phyloP scores from a whole-genome alignment of 2,888 invertebrate species.

The Monopis laevigella region DNA sequence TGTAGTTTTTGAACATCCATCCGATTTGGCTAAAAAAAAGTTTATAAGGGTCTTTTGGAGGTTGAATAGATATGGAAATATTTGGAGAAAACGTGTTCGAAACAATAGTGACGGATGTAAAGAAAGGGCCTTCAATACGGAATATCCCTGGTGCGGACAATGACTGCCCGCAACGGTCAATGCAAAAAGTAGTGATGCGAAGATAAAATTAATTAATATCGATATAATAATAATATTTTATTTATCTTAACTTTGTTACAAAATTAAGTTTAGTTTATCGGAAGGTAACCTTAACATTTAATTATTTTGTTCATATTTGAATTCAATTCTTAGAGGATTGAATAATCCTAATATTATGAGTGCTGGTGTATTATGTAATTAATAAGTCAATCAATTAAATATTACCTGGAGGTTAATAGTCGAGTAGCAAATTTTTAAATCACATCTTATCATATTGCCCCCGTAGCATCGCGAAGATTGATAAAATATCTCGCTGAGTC shows the following conservation, averaged over 20 bases:
- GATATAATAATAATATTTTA: constrained; percentile 6
- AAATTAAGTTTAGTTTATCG: background rate
- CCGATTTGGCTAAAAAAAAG: constrained; percentile 14
- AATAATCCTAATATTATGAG: too few species aligned
- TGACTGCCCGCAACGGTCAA: constrained; percentile 5
- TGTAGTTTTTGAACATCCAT: background rate
- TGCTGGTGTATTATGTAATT: too few species aligned
- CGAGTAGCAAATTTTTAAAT: too few species aligned
- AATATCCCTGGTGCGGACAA: constrained; percentile 21
- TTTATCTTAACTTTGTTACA: background rate
- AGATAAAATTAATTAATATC: constrained; percentile 7
- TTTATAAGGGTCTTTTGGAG: constrained; percentile 27
- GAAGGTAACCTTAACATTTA: background rate
- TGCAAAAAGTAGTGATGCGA: constrained; percentile 5
- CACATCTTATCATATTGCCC: too few species aligned
- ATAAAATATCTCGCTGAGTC: too few species aligned
- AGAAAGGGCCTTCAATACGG: constrained; percentile 26
- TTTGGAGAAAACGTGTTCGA: constrained; percentile 33
- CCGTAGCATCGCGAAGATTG: too few species aligned
- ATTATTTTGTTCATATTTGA: too few species aligned
- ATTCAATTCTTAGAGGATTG: too few species aligned
- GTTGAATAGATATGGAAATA: constrained; percentile 32
- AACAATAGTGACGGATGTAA: constrained; percentile 30
- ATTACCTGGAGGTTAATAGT: too few species aligned
- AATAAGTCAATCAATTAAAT: too few species aligned